phyloP scores from a whole-genome alignment of 2,797 vertebrate species.

The Amazona finschi region DNA sequence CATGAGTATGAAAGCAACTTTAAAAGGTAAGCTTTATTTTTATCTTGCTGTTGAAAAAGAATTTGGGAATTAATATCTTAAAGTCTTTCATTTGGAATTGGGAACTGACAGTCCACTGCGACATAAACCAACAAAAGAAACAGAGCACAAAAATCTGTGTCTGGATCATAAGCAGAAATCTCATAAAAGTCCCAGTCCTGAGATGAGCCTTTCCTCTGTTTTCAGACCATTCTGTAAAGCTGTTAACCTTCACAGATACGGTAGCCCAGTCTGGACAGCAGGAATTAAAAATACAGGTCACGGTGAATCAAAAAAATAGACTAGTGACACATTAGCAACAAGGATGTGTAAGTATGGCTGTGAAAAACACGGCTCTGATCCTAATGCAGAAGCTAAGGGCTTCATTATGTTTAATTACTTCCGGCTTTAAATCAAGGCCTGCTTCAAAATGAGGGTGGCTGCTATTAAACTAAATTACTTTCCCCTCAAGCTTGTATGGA shows the following conservation, averaged over 20 bases:
- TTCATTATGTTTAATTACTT: conserved; percentile 65
- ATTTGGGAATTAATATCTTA: neutral
- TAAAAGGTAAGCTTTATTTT: neutral
- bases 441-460: conserved; percentile 59
- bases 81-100: neutral
- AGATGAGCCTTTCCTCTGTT: neutral
- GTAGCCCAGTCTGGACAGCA: neutral
- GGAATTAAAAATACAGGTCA: neutral
- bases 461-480: conserved; percentile 60
- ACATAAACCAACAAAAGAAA: neutral
- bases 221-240: neutral
- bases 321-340: conserved; percentile 33
- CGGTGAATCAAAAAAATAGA: neutral
- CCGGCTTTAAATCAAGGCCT: conserved; percentile 58
- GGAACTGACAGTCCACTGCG: neutral
- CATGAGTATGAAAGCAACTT: neutral
- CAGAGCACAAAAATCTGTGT: neutral
- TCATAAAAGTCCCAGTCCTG: neutral
- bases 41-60: neutral
- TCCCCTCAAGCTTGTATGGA: conserved; percentile 24
- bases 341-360: neutral
- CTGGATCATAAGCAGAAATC: neutral
- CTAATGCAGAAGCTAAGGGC: conserved; percentile 33
- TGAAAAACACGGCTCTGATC: conserved; percentile 33
- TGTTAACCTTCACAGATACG: neutral